Evolutionary conservation across 2,797 vertebrate species (phyloP).

Genomic region (Parauchenoglanis punctatus): DNA sequence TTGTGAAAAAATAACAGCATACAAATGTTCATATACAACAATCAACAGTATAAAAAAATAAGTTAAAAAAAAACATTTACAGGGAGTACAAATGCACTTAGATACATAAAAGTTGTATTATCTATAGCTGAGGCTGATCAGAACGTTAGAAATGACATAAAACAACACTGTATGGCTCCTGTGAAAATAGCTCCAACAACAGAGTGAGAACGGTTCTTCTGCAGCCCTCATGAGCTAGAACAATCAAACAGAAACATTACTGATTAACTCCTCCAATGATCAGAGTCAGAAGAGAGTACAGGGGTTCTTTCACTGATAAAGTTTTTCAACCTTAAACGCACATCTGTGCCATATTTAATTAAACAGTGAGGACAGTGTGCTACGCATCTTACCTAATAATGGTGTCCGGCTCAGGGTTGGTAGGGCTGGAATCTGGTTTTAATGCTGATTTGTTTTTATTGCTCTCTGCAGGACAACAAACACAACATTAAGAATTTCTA

Average conservation of each 20-base stretch:
- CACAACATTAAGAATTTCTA: not conserved
- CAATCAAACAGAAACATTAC: not conserved
- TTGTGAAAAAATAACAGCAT: not conserved
- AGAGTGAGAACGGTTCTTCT: not conserved
- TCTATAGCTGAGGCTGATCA: not conserved
- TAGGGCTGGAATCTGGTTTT: constrained; percentile 55
- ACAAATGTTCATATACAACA: not conserved
- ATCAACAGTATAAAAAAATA: constrained; percentile 3
- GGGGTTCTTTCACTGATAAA: not conserved
- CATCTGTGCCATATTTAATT: no score
- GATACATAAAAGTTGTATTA: not conserved
- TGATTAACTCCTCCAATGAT: not conserved
- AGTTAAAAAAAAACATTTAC: constrained; percentile 15
- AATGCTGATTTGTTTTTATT: constrained; percentile 64
- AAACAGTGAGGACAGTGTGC: not conserved
- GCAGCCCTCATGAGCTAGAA: constrained; percentile 6
- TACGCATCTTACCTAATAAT: constrained; percentile 66
- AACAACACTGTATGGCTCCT: not conserved
- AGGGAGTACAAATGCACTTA: not conserved
- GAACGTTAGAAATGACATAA: not conserved
- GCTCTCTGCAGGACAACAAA: constrained; percentile 61
- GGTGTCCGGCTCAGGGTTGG: constrained; percentile 61
- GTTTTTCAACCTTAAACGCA: not conserved
- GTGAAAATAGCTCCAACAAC: not conserved
- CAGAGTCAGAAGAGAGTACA: not conserved